Evolutionary conservation across 1,140 invertebrate genomes (phyloP), one percentile per base, ranked within the genome.

Genomic region (Trichoplusia ni): DNA sequence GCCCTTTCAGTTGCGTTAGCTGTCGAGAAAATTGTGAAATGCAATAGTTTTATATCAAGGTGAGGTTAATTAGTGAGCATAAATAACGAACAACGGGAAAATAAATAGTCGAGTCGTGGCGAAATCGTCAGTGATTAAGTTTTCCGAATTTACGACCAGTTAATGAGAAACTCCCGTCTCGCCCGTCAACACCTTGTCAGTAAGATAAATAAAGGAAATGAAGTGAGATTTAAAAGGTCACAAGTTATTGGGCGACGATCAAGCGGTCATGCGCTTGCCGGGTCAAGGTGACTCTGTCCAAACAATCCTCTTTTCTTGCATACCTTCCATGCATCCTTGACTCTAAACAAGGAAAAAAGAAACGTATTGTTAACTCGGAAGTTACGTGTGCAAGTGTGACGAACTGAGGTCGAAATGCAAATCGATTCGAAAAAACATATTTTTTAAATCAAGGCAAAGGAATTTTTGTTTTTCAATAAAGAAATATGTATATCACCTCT

Each of bases 181-280:
- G 14, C 14, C 13, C 19, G 35, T 58, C 31, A 27, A 16, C 60
- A 44, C 59, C n/a, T 74, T 68, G 71, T 63, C 53, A 51, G 14
- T 21, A 51, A 23, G 61, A 63, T 76, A 83, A 83, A 79, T 80
- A 80, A 82, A 78, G 72, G 76, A 77, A 76, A 77, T 69, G 53
- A 64, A 71, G 66, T 59, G 68, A 68, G 33, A 63, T 75, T 77
- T 56, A 51, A 79, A 83, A 84, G 84, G 79, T 74, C 75, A 63
- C 60, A 61, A 63, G 51, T 46, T 58, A 67, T 68, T 71, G 69
- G 58, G 46, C 46, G 51, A 46, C 53, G 47, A 71, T 71, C 66
- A 69, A 68, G 42, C 75, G 69, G 73, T 78, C 72, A 70, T 27
- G 40, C 53, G 49, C 54, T 62, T 58, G 35, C 42, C 49, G 67